Evolutionary conservation across 2,888 invertebrate species (phyloP).

Genomic region (Nemotelus nigrinus): DNA sequence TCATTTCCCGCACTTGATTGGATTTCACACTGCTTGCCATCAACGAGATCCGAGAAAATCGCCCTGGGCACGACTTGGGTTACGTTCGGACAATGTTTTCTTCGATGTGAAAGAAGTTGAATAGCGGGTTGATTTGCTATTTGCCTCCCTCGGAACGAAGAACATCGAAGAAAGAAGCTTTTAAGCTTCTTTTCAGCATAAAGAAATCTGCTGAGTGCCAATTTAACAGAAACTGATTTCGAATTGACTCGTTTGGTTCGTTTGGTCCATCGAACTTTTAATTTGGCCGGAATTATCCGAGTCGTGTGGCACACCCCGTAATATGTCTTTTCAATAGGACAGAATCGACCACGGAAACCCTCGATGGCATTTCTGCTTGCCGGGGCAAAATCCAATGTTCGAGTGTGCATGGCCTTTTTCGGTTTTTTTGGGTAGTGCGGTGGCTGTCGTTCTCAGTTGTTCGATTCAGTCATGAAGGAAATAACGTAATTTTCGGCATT

Average conservation of each 20-base stretch:
- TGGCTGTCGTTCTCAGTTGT: not conserved
- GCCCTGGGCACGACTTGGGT: not conserved
- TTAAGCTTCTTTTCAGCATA: slow-evolving; percentile 41
- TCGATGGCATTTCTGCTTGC: slow-evolving; percentile 38
- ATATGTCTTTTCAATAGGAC: slow-evolving; percentile 28
- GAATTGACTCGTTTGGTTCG: slow-evolving; percentile 37
- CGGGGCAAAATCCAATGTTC: slow-evolving; percentile 27
- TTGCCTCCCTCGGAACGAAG: not conserved
- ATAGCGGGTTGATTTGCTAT: slow-evolving; percentile 15
- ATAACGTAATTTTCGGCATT: slow-evolving; percentile 7
- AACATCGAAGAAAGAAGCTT: slow-evolving; percentile 4
- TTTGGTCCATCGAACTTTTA: slow-evolving; percentile 43
- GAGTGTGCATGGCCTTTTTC: slow-evolving; percentile 13
- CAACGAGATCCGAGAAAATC: not conserved
- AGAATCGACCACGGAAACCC: slow-evolving; percentile 5
- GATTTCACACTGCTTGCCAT: slow-evolving; percentile 16
- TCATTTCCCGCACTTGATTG: slow-evolving; percentile 35
- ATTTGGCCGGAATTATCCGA: slow-evolving; percentile 39
- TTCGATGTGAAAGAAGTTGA: not conserved
- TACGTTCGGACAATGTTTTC: not conserved
- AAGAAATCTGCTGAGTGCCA: slow-evolving; percentile 45
- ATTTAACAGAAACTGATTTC: slow-evolving; percentile 44
- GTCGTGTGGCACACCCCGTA: slow-evolving; percentile 35
- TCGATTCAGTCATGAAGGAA: not conserved
- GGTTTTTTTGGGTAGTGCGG: slow-evolving; percentile 14